These are phyloP conservation scores for Odocoileus hemionus DNA, from an alignment of 2,113 vertebrate species.

Conservation along the genomic window DNA sequence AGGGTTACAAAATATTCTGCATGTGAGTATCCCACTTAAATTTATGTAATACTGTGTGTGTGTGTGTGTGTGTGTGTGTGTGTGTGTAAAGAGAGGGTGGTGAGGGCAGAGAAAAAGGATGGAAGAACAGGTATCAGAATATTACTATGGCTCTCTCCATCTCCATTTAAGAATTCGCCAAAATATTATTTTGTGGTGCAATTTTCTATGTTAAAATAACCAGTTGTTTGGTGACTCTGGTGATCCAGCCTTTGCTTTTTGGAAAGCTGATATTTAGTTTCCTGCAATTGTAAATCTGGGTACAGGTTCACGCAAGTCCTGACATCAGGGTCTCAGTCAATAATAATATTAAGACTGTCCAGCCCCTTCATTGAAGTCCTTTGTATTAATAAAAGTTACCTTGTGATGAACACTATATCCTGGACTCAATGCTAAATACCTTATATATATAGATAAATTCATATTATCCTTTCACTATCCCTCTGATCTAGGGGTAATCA, in stretches of 20 bases:
- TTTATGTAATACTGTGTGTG: not conserved
- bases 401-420: not conserved
- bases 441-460: not conserved
- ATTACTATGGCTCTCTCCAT: not conserved
- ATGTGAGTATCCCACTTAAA: not conserved
- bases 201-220: constrained; percentile 15
- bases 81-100: not conserved
- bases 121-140: not conserved
- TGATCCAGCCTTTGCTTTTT: not conserved
- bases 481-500: not conserved
- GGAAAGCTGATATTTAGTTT: constrained; percentile 46
- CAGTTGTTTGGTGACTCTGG: not conserved
- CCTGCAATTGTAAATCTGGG: not conserved
- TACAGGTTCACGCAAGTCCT: not conserved
- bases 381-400: not conserved
- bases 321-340: not conserved
- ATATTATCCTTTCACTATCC: not conserved
- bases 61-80: not conserved
- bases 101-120: not conserved
- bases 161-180: not conserved
- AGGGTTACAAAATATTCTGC: not conserved
- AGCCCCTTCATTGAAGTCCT: not conserved
- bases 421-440: not conserved
- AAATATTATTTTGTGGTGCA: not conserved
- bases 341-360: not conserved